Percentiles rank a stretch among this genome's conserved stretches.
These are phyloP conservation scores for Turritopsis rubra DNA, from an alignment of 30 jellyfish, hydroid and myxozoan species.

Conservation along the genomic window DNA sequence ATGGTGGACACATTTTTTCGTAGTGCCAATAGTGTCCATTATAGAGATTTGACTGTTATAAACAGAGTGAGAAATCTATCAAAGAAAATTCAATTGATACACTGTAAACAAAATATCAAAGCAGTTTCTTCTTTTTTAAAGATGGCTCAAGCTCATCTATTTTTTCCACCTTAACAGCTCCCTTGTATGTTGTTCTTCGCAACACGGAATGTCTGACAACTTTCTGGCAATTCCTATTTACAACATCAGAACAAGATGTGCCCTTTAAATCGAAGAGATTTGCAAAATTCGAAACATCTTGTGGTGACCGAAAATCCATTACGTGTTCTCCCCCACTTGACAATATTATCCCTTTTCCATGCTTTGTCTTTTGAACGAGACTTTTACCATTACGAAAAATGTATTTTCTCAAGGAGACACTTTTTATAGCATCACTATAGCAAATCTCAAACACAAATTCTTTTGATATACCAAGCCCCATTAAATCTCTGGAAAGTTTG, in stretches of 20 bases:
- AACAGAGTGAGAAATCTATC: neutral
- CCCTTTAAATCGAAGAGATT: conserved; percentile 25
- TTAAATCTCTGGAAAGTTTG: neutral
- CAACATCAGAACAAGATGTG: conserved; percentile 20
- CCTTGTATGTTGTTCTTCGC: conserved; percentile 24
- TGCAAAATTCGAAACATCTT: conserved; percentile 25
- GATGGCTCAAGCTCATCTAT: conserved; percentile 9
- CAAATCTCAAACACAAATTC: conserved; percentile 20
- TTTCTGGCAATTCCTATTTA: neutral
- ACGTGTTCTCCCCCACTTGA: conserved; percentile 21
- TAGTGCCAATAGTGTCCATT: too few species aligned
- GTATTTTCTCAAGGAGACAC: conserved; percentile 26
- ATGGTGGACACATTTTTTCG: too few species aligned
- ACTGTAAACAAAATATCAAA: neutral
- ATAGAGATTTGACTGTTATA: too few species aligned
- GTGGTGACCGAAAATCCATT: conserved; percentile 39
- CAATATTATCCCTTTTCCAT: conserved; percentile 22
- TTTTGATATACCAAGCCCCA: conserved; percentile 20
- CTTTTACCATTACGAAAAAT: conserved; percentile 17
- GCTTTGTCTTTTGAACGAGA: conserved; percentile 19
- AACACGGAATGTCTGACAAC: conserved; percentile 25
- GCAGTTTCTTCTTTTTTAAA: conserved; percentile 1
- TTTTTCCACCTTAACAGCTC: conserved; percentile 24
- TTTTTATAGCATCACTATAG: conserved; percentile 28
- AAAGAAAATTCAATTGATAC: neutral